phyloP scores from a whole-genome alignment of 2,797 vertebrate species.

The Urophycis tenuis region DNA sequence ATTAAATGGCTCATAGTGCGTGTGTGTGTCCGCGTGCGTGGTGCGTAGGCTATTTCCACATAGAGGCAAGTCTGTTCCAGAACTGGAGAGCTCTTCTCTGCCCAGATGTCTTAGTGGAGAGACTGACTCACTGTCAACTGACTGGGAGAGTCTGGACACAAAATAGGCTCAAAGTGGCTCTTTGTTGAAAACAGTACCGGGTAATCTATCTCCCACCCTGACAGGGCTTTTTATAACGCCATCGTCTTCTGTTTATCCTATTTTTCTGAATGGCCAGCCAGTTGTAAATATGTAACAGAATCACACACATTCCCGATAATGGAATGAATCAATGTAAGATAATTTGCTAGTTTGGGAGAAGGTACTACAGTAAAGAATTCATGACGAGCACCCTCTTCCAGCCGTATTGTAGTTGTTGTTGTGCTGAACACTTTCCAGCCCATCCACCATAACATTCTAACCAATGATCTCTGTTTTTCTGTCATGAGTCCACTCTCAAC shows the following conservation, averaged over 20 bases:
- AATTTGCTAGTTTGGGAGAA: background rate
- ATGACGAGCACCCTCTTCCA: background rate
- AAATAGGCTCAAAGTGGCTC: background rate
- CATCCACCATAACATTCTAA: constrained; percentile 21
- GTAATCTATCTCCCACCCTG: background rate
- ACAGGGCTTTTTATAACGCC: background rate
- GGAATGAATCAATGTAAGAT: background rate
- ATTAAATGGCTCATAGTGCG: background rate
- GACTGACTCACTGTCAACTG: constrained; percentile 54
- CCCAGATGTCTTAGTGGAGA: constrained; percentile 61
- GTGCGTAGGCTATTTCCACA: constrained; percentile 30
- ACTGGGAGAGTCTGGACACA: background rate
- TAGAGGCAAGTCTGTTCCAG: constrained; percentile 61
- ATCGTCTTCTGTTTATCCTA: background rate
- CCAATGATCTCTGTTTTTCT: constrained; percentile 50
- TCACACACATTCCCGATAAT: background rate
- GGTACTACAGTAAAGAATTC: background rate
- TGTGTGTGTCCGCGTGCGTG: background rate
- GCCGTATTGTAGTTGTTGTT: background rate
- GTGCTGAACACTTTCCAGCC: background rate
- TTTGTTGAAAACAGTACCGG: background rate
- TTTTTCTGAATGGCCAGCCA: background rate
- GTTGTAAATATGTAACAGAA: background rate
- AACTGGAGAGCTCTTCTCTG: constrained; percentile 61
- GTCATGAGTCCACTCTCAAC: constrained; percentile 7